Base-by-base conservation (phyloP, 1,140 invertebrate genomes). In the Penaeus indicus region DNA sequence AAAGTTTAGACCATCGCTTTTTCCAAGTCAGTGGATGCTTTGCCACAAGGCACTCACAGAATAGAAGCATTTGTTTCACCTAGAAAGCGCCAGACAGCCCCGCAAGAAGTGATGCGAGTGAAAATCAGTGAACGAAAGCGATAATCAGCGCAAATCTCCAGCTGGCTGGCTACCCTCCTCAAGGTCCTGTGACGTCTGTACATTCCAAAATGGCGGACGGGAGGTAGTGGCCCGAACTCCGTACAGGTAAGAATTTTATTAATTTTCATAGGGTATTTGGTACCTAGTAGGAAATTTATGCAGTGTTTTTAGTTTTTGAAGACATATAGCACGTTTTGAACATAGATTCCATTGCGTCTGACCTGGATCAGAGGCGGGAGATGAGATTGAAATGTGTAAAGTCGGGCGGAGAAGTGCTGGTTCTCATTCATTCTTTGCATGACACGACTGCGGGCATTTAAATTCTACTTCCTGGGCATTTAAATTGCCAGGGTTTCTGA, bases 391-490 rank as follows among this genome's bases (percentile, higher is more conserved):
- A 87, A 81, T 54, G 85, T 87, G 85, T 64, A 87, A 87, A 87
- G 85, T 87, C 85, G 85, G 85, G 85, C 77, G 25, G 18, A 63
- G 61, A 38, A 79, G 54, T 62, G 19, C 27, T 32, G 32, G n/a
- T 60, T 47, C 85, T 80, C 85, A 87, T 87, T 87, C 85, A 87
- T 87, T 87, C 85, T 64, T 54, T 38, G 78, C 85, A 87, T 80
- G 77, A 81, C 85, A 87, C 85, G 78, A 87, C 79, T 81, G 85
- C 78, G 85, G 85, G 85, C 79, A 87, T 87, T 87, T 82, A 87
- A 87, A 87, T 79, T 87, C 61, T 81, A 87, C 85, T 87, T 87
- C 85, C 85, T 87, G 85, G 85, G 61, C 85, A 79, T 87, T 87
- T 80, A 87, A 87, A 87, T 81, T 79, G 63, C 32, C 78, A 60